Conservation (phyloP, 2,797 vertebrate species). For the Myotis findleyi region DNA sequence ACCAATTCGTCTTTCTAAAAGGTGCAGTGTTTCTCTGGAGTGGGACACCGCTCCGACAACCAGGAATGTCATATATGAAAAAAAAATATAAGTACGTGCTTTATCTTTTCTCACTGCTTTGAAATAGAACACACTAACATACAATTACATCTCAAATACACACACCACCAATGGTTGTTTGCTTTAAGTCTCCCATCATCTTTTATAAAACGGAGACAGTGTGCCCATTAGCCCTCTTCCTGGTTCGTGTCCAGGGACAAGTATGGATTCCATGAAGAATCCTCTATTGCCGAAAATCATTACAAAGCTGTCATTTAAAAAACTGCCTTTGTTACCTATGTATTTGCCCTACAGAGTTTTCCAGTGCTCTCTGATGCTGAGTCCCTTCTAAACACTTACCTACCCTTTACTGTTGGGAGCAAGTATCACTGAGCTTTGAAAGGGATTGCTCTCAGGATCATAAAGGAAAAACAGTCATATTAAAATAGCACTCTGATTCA, state of each 20-base stretch:
- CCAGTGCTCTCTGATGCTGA: background rate
- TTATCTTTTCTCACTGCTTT: background rate
- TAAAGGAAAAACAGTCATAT: background rate
- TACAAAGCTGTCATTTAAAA: background rate
- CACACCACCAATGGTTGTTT: background rate
- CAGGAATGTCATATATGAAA: background rate
- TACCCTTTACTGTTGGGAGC: background rate
- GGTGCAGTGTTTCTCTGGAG: background rate
- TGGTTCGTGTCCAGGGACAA: background rate
- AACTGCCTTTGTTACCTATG: background rate
- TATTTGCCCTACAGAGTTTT: background rate
- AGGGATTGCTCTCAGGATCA: background rate
- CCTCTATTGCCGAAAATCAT: background rate
- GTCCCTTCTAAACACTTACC: background rate
- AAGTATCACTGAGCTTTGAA: background rate
- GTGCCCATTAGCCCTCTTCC: background rate
- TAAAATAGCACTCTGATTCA: background rate
- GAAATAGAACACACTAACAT: background rate
- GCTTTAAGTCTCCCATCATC: background rate
- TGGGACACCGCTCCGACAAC: background rate
- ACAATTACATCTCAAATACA: background rate
- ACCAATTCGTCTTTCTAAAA: background rate
- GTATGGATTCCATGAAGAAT: background rate
- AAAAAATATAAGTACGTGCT: background rate
- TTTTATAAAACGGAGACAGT: background rate